Conservation (phyloP, 2,888 invertebrate species). For the Ceriagrion tenellum region DNA sequence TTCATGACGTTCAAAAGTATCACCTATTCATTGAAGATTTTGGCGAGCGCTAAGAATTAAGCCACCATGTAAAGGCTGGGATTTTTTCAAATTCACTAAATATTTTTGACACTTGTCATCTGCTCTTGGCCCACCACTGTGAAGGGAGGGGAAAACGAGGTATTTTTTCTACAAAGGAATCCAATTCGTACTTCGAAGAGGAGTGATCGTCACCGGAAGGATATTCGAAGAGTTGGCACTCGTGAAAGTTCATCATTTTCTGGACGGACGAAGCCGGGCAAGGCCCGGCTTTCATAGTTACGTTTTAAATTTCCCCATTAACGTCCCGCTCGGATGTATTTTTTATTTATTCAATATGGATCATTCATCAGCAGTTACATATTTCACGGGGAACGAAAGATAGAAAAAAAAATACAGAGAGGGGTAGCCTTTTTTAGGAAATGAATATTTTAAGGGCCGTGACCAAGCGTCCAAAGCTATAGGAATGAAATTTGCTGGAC, state of each 20-base stretch:
- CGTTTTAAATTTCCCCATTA: neutral
- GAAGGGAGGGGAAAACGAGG: neutral
- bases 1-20: too few species aligned
- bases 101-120: neutral
- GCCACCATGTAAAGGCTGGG: too few species aligned
- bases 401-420: neutral
- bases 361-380: neutral
- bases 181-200: neutral
- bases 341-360: neutral
- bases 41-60: too few species aligned
- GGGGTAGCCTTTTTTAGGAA: neutral
- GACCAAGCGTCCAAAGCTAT: neutral
- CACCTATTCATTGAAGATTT: too few species aligned
- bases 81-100: too few species aligned
- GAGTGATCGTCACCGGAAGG: neutral
- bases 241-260: neutral
- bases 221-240: neutral
- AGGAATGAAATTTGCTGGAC: constrained; percentile 25
- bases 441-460: constrained; percentile 2
- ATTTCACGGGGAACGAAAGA: neutral
- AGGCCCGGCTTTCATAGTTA: neutral
- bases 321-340: neutral
- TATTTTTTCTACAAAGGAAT: too few species aligned
- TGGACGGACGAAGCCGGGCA: neutral
- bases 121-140: neutral